Conservation (phyloP, 1,140 invertebrate genomes). For the Luehdorfia chinensis region DNA sequence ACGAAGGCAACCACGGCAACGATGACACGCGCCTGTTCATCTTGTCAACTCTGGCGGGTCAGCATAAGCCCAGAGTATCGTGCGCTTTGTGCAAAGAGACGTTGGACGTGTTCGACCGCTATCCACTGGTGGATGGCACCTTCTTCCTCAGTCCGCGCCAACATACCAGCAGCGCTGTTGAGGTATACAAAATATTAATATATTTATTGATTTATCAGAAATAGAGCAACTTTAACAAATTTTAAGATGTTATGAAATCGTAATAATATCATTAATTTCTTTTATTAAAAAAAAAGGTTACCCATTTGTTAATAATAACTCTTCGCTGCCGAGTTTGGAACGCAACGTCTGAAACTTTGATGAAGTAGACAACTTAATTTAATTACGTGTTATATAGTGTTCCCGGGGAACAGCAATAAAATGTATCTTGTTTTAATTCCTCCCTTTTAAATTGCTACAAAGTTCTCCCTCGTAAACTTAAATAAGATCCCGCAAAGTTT, state of each 20-base stretch:
- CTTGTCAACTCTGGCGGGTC: slow-evolving; percentile 90
- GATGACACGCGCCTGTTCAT: slow-evolving; percentile 97
- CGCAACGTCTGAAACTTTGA: slow-evolving; percentile 12
- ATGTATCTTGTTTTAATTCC: slow-evolving; percentile 17
- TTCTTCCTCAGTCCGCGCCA: slow-evolving; percentile 97
- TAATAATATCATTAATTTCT: too few species aligned
- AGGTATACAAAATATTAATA: too few species aligned
- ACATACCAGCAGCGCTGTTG: slow-evolving; percentile 89
- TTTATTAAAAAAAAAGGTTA: too few species aligned
- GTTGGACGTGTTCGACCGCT: slow-evolving; percentile 96
- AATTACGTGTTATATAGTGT: slow-evolving; percentile 13
- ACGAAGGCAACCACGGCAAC: slow-evolving; percentile 97
- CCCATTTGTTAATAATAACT: too few species aligned
- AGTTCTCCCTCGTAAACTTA: slow-evolving; percentile 49
- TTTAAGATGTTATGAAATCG: too few species aligned
- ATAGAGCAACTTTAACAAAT: too few species aligned
- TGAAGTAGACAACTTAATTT: slow-evolving; percentile 10
- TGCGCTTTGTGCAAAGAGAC: slow-evolving; percentile 94
- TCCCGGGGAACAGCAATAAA: slow-evolving; percentile 9
- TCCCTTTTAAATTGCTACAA: slow-evolving; percentile 27
- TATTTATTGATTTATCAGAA: too few species aligned
- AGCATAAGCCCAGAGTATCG: slow-evolving; percentile 88
- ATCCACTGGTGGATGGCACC: slow-evolving; percentile 97
- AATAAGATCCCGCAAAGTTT: slow-evolving; percentile 64
- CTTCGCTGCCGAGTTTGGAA: too few species aligned